Conservation (phyloP, 2,113 vertebrate species). For the Synchiropus splendidus region DNA sequence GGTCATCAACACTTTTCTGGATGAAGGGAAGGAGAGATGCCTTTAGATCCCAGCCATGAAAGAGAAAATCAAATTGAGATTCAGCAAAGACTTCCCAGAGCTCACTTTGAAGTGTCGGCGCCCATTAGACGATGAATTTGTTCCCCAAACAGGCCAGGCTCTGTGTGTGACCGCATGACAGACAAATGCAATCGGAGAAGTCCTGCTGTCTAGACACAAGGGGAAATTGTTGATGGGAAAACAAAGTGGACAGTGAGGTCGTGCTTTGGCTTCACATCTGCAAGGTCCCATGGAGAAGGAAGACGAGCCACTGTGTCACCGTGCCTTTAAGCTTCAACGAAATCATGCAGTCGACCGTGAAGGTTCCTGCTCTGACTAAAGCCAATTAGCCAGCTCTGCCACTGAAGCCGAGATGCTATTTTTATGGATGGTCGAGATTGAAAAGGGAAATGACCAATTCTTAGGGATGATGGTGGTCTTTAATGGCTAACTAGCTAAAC, state of each 20-base stretch:
- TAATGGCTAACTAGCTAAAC: slow-evolving; percentile 17
- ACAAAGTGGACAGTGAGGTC: slow-evolving; percentile 26
- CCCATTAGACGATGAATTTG: slow-evolving; percentile 23
- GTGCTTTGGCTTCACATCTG: slow-evolving; percentile 27
- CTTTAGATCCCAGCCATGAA: too few species aligned
- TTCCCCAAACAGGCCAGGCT: slow-evolving; percentile 9
- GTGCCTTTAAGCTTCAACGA: slow-evolving; percentile 17
- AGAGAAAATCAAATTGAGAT: slow-evolving; percentile 25
- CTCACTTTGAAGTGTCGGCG: slow-evolving; percentile 24
- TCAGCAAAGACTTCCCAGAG: slow-evolving; percentile 12
- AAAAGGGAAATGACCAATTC: not conserved
- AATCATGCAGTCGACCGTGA: slow-evolving; percentile 16
- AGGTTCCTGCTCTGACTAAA: slow-evolving; percentile 19
- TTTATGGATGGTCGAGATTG: not conserved
- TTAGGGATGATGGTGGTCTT: slow-evolving; percentile 9
- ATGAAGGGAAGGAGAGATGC: too few species aligned
- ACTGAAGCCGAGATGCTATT: not conserved
- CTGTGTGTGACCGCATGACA: slow-evolving; percentile 19
- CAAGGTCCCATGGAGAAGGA: not conserved
- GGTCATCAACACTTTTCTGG: too few species aligned
- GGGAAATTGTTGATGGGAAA: slow-evolving; percentile 42
- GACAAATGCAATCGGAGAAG: slow-evolving; percentile 28
- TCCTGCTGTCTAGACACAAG: slow-evolving; percentile 36
- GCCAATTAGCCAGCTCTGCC: slow-evolving; percentile 39
- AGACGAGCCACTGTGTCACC: slow-evolving; percentile 1